These are phyloP conservation scores for Bufo bufo DNA, from an alignment of 2,113 vertebrate species.

Conservation along the genomic window DNA sequence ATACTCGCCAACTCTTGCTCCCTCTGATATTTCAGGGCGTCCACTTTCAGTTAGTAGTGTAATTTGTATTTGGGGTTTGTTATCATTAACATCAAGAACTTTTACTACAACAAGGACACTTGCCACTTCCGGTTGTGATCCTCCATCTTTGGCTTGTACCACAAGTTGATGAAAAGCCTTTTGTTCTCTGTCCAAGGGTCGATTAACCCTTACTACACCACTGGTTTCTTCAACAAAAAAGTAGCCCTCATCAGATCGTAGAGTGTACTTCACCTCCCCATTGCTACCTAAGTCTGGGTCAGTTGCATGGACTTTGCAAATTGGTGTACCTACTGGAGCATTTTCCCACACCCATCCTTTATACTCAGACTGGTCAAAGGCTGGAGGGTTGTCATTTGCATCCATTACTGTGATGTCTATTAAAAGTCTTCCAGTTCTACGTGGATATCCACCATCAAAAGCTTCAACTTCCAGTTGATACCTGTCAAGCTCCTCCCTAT, in stretches of 20 bases:
- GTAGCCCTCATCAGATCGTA: slow-evolving; percentile 62
- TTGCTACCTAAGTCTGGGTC: slow-evolving; percentile 84
- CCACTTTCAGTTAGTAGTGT: slow-evolving; percentile 85
- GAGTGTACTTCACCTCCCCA: slow-evolving; percentile 77
- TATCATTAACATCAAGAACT: slow-evolving; percentile 89
- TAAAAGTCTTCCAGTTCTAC: slow-evolving; percentile 72
- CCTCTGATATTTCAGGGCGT: slow-evolving; percentile 78
- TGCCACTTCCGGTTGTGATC: slow-evolving; percentile 80
- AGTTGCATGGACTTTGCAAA: slow-evolving; percentile 82
- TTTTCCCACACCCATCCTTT: slow-evolving; percentile 77
- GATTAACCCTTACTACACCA: slow-evolving; percentile 78
- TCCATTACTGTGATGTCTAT: slow-evolving; percentile 81
- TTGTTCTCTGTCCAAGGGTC: slow-evolving; percentile 81
- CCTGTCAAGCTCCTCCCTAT: slow-evolving; percentile 75
- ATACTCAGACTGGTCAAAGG: slow-evolving; percentile 83
- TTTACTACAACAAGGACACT: slow-evolving; percentile 78
- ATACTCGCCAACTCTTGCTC: slow-evolving; percentile 77
- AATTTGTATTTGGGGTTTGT: slow-evolving; percentile 79
- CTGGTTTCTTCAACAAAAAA: slow-evolving; percentile 81
- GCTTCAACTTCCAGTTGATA: slow-evolving; percentile 83
- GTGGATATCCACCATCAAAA: slow-evolving; percentile 85
- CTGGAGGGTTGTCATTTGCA: slow-evolving; percentile 89
- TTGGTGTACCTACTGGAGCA: slow-evolving; percentile 66
- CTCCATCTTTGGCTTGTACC: slow-evolving; percentile 81
- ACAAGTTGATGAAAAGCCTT: slow-evolving; percentile 81